Evolutionary conservation across 2,113 vertebrate genomes (phyloP).

Genomic region (Mus musculus): GRCm39 chr11:98581001-98581500

Average conservation of each 20-base stretch:
- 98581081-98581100: background rate
- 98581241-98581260: background rate
- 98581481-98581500: conserved; percentile 73
- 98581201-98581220: background rate
- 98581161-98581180: background rate
- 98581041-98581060: background rate
- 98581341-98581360: conserved; percentile 98
- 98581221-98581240: background rate
- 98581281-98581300: conserved; percentile 93
- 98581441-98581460: conserved; percentile 99
- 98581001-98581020: background rate
- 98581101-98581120: background rate
- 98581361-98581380: conserved; percentile 97
- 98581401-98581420: conserved; percentile 98
- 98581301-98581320: conserved; percentile 94
- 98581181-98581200: background rate
- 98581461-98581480: conserved; percentile 99
- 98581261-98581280: background rate
- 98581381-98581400: conserved; percentile 98
- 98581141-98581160: background rate
- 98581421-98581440: conserved; percentile 96
- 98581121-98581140: background rate
- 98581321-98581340: conserved; percentile 95
- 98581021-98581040: background rate
- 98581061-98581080: background rate